Base-by-base conservation (phyloP, 2,888 invertebrate species). In the Meteorus cinctellus region DNA sequence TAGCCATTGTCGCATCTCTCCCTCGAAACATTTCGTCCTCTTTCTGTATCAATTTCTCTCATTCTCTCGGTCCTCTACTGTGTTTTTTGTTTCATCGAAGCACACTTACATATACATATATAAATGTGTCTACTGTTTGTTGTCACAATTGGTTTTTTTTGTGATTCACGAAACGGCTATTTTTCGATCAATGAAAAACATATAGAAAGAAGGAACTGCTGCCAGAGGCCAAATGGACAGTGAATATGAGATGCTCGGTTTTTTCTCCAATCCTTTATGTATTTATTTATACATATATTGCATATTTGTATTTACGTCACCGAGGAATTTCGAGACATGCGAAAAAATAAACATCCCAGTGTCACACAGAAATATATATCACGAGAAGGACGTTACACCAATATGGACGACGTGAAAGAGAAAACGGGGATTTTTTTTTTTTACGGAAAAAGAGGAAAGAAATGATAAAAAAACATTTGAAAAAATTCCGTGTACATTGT, bases 1-100 rank as follows among this genome's bases (percentile, higher is more conserved):
- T 48, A 27, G 48, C 41, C 48, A 27, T 68, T 29, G 45, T 72
- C 63, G 60, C 70, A 55, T 69, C 70, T 55, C 41, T 76, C 60
- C 19, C 14, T 19, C 66, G 10, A 36, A 55, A 19, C 62, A 24
- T 41, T 62, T 72, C 63, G 34, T 8, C 19, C 60, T 63, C 29
- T 69, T 71, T 70, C 48, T 73, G 65, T 66, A 69, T 24, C 60
- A 55, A 65, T 66, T 72, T 73, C 66, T 31, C 71, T 69, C 62
- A 48, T 31, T 70, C 51, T 65, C 29, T 45, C 41, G 14, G 2
- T 14, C 6, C 48, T 31, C 48, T 62, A 16, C 31, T 48, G 41
- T 19, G 41, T 60, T 70, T 72, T 78, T 74, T 76, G 75, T 79
- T 68, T 12, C 14, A 14, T 45, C 48, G 6, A 4, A 41, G 41